Evolutionary conservation across 53 echinoderm and acorn worm genomes (phyloP).

Genomic region (Pentamera pediparva): DNA sequence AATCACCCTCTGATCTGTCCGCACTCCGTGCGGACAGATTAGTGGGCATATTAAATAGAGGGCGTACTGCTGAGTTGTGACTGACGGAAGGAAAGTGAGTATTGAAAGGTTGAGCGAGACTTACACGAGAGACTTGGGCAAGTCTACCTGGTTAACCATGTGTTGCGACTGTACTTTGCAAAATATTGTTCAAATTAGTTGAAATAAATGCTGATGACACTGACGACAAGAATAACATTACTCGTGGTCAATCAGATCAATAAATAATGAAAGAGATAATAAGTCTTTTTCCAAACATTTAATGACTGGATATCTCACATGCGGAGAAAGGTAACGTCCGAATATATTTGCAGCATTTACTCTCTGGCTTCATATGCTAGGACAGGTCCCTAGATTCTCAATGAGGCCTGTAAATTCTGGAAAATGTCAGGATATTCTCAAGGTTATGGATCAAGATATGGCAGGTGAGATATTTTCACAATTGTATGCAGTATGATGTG

Average conservation of each 20-base stretch:
- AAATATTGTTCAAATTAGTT: neutral
- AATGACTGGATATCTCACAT: neutral
- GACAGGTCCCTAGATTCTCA: slow-evolving; percentile 5
- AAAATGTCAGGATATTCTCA: slow-evolving; percentile 36
- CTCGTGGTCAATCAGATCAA: neutral
- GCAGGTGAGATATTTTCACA: slow-evolving; percentile 5
- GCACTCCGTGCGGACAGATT: too few species aligned
- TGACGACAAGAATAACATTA: neutral
- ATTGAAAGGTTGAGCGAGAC: too few species aligned
- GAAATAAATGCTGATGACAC: neutral
- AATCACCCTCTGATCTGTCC: too few species aligned
- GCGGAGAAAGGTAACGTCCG: too few species aligned
- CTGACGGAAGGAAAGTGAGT: too few species aligned
- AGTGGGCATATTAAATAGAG: too few species aligned
- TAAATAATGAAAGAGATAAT: neutral
- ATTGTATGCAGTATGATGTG: too few species aligned
- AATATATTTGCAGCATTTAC: too few species aligned
- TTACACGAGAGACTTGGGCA: too few species aligned
- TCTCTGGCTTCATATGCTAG: slow-evolving; percentile 17
- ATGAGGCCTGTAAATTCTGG: slow-evolving; percentile 23
- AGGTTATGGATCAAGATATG: slow-evolving; percentile 32
- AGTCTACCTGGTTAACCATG: too few species aligned
- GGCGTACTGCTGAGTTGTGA: too few species aligned
- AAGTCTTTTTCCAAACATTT: neutral
- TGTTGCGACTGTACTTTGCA: too few species aligned